Evolutionary conservation across 2,113 vertebrate genomes (phyloP).

Genomic region (Corvus hawaiiensis): DNA sequence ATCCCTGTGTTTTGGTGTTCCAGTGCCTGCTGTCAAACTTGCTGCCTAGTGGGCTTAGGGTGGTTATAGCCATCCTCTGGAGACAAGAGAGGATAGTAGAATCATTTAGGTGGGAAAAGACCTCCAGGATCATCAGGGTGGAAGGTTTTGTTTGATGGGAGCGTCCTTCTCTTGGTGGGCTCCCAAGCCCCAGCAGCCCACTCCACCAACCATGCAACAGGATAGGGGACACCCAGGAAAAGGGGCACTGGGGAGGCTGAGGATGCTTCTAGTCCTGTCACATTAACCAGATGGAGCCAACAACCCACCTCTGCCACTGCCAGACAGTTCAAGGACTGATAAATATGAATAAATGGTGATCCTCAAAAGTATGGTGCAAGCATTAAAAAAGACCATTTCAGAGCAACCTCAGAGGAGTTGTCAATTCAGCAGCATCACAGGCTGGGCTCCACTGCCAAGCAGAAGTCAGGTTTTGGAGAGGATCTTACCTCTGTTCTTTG

Average conservation of each 20-base stretch:
- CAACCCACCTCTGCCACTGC: too few relatives aligned
- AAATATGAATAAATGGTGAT: background rate
- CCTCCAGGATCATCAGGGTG: background rate
- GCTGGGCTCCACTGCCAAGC: background rate
- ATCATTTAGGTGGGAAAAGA: background rate
- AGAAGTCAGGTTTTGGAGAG: background rate
- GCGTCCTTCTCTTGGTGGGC: rapidly evolving
- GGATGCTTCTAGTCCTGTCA: background rate
- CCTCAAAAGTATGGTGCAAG: rapidly evolving
- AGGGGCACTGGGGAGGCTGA: background rate
- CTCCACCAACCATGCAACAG: background rate
- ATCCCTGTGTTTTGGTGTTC: background rate
- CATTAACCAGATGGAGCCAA: background rate
- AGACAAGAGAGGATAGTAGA: background rate
- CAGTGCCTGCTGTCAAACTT: rapidly evolving
- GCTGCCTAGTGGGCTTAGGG: background rate
- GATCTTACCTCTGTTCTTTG: background rate
- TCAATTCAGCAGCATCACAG: background rate
- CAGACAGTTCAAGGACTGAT: background rate
- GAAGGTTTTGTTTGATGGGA: background rate
- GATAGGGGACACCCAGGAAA: background rate
- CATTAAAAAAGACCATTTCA: background rate
- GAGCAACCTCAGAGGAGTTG: background rate
- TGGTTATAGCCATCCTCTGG: background rate
- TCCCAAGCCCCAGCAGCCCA: background rate